Evolutionary conservation across 1,140 invertebrate genomes (phyloP).

Genomic region (Scaptomyza hsui): DNA sequence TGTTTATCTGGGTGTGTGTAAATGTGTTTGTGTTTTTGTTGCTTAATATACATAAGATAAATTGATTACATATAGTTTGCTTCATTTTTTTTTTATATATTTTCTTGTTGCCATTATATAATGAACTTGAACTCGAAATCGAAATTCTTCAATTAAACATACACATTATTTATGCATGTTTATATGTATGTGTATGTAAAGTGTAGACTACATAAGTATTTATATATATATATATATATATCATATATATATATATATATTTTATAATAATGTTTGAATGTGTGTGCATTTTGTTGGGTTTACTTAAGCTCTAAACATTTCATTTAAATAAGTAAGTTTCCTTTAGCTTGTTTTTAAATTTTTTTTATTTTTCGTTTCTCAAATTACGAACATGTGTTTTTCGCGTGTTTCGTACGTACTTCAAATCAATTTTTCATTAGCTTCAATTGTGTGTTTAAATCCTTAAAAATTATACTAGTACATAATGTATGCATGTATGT

Average conservation of each 20-base stretch:
- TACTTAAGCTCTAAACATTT: slow-evolving; percentile 42
- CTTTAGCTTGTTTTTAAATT: slow-evolving; percentile 39
- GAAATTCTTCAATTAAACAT: slow-evolving; percentile 42
- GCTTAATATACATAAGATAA: slow-evolving; percentile 64
- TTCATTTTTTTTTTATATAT: slow-evolving; percentile 41
- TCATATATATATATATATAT: slow-evolving; percentile 26
- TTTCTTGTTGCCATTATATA: slow-evolving; percentile 23
- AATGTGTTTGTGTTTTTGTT: slow-evolving; percentile 44
- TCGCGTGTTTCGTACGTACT: slow-evolving; percentile 4
- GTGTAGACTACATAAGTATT: slow-evolving; percentile 5
- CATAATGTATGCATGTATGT: slow-evolving; percentile 15
- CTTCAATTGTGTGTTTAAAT: slow-evolving; percentile 11
- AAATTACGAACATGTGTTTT: slow-evolving; percentile 24
- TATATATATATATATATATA: slow-evolving; percentile 32
- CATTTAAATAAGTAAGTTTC: slow-evolving; percentile 49
- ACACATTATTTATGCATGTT: slow-evolving; percentile 37
- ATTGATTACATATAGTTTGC: slow-evolving; percentile 65
- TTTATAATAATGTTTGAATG: slow-evolving; percentile 37
- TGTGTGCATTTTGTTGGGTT: slow-evolving; percentile 38
- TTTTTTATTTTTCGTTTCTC: slow-evolving; percentile 16
- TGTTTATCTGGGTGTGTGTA: background rate
- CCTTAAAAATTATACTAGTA: slow-evolving; percentile 31
- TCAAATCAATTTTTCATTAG: slow-evolving; percentile 7
- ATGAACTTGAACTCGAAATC: slow-evolving; percentile 25
- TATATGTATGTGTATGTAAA: slow-evolving; percentile 25